Base-by-base conservation (phyloP, 2,797 vertebrate genomes). In the Danio choprae region DNA sequence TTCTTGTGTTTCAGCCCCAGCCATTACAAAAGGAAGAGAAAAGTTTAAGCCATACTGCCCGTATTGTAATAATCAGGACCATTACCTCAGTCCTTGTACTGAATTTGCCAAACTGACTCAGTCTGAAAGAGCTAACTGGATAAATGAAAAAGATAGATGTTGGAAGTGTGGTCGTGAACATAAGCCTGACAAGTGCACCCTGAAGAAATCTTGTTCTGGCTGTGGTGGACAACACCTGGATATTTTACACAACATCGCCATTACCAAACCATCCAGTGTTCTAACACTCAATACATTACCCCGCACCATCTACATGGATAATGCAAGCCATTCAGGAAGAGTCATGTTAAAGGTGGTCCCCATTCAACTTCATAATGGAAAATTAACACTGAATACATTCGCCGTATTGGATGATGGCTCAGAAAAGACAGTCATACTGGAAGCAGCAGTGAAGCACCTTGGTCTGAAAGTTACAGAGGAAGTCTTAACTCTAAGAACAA, bases 151-250 rank as follows among this genome's bases (percentile, higher is more conserved):
- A 3, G 40, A 22, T 2, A 53, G 12, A 15, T 81, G 79, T 44
- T 84, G 70, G 76, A 22, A 63, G 38, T 80, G 72, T 77, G 76
- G 65, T 36, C 20, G 20, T 13, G 63, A 58, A 5, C 83, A 82
- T 12, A 29, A 50, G 8, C 63, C 62, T 3, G 56, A 81, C 15
- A 81, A 18, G 10, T 81, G 81, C 3, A 83, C 81, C 0, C 65
- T 79, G 0, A 79, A 83, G 53, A 78, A 75, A 48, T 74, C 56
- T 0, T 74, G 73, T 7, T 65, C 62, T 3, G 71, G 63, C n/a
- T 84, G 79, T 38, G 62, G 46, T 3, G 36, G 56, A 11, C 79
- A 68, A 29, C 81, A 80, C 16, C 55, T 83, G 5, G 36, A 46
- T 9, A 16, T 74, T 4, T 56, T 81, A 10, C 74, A 85, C 16